Base-by-base conservation (phyloP, 2,888 invertebrate species). In the Pyrocoelia pectoralis region DNA sequence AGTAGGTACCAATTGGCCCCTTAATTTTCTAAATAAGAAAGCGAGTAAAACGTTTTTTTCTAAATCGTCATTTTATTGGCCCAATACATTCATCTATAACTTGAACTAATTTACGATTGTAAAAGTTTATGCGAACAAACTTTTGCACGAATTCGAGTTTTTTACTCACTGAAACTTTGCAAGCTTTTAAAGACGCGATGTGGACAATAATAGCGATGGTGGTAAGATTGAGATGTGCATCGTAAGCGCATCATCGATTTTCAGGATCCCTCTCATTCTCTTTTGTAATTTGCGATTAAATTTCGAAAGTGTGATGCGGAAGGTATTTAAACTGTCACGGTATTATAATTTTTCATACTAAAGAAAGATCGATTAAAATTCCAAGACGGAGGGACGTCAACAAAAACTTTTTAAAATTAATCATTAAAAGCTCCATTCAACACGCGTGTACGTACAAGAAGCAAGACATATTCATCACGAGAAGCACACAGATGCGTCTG, bases 401-500 rank as follows among this genome's bases (percentile, higher is more conserved):
- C 61, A 53, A 60, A 56, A 62, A 51, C 46, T 51, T 56, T 19
- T 28, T 41, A 49, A 59, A 59, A 64, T 64, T 64, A 64, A 64
- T 64, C 59, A 60, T 64, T 64, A 64, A 64, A 64, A 64, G 51
- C 51, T 52, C 56, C 59, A 64, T 64, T 64, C 64, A 60, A 60
- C 56, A 56, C 52, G 56, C 50, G 59, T 52, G 49, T 60, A 24
- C 24, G n/a, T 24, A 64, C 64, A 64, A 64, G 59, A 55, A 64
- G 59, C 64, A 64, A 64, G 59, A 64, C 64, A 60, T 64, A 64
- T 64, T 64, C 64, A 64, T 64, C 64, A 60, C 54, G 51, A 51
- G 64, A 24, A 46, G 59, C 53, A 70, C 71, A 73, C 73, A 73
- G 75, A 77, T 75, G 76, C 74, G 75, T 74, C 75, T 72, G 75